Evolutionary conservation across 2,888 invertebrate genomes (phyloP), one percentile per base, ranked within the genome.

Genomic region (Drosophila peninsularis): DNA sequence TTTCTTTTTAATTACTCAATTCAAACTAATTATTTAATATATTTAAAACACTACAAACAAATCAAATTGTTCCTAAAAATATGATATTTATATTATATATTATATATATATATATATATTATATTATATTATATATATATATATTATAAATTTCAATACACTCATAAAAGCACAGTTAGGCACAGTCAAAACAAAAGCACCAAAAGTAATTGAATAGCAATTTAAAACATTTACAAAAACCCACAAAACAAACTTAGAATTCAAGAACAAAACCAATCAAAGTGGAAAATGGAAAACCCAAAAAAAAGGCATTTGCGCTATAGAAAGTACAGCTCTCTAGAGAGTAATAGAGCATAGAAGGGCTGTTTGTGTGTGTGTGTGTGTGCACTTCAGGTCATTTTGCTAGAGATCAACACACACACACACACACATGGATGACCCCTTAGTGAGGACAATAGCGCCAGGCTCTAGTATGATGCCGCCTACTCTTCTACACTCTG

Each of bases 381-480:
- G 58, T 64, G 52, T 65, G 73, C 32, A 34, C 9, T 34, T 71
- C 63, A 36, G 63, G 65, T 47, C 63, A 62, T 34, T 42, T 36
- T 30, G n/a, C 11, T 17, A 14, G 27, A 21, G 56, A 53, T 45
- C 49, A 55, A 49, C 24, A 24, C 4, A 24, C 50, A 50, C 62
- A 73, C 62, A 73, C 49, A 53, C 69, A 73, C 49, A 34, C 21
- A 49, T 9, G 30, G 2, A 30, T 30, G 86, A 86, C 74, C 80
- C 74, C 65, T 54, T 41, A 53, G 13, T 41, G 44, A 44, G 47
- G 56, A 68, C 88, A 83, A 83, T 80, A 83, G 86, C 88, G 83
- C 80, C 83, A 68, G 84, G 78, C 75, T 68, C 42, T 73, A 50
- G 58, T n/a, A n/a, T 63, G 49, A 37, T 49, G 66, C 74, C 70